Evolutionary conservation across 2,797 vertebrate genomes (phyloP).

Genomic region (Poecilia wingei): DNA sequence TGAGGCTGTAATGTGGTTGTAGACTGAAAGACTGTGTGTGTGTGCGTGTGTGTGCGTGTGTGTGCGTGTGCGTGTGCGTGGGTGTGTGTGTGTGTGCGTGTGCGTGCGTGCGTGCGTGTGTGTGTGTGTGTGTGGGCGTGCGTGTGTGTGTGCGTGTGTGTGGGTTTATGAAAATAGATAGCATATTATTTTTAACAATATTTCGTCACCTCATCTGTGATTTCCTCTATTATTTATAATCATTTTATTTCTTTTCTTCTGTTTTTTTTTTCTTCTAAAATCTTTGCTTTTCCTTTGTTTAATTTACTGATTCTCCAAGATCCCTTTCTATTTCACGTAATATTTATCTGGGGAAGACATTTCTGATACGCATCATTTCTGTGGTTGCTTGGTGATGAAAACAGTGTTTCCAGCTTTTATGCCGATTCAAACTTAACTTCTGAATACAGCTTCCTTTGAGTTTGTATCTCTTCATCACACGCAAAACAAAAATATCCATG

Average conservation of each 20-base stretch:
- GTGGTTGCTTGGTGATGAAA: neutral
- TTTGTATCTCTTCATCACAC: neutral
- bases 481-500: neutral
- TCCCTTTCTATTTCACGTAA: neutral
- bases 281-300: neutral
- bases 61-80: neutral
- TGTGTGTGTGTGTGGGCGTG: conserved; percentile 5
- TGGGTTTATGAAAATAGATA: neutral
- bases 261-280: no score
- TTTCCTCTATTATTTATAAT: neutral
- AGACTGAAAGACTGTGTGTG: conserved; percentile 27
- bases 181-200: neutral
- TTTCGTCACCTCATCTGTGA: neutral
- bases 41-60: neutral
- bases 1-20: conserved; percentile 21
- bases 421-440: neutral
- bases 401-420: neutral
- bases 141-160: no score
- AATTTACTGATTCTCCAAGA: neutral
- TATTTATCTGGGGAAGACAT: neutral
- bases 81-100: conserved; percentile 1
- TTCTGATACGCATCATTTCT: neutral
- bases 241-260: neutral
- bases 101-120: neutral
- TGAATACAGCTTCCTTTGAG: neutral